These are phyloP conservation scores for Dicyrtoma fusca DNA, from an alignment of 2,888 invertebrate genomes.

Conservation along the genomic window DNA sequence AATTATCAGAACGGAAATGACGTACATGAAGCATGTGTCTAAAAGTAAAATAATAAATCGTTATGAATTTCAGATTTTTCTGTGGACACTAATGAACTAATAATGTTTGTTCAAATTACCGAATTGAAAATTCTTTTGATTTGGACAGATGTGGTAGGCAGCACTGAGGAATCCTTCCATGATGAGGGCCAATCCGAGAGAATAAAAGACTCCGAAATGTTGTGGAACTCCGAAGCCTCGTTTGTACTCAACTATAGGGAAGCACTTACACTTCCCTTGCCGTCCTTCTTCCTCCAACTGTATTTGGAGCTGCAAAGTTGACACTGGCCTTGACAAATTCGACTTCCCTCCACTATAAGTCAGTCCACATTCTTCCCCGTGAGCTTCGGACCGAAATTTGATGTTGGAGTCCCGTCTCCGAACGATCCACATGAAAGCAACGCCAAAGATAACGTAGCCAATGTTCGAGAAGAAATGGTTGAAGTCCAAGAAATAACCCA, in stretches of 20 bases:
- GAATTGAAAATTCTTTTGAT: constrained; percentile 52
- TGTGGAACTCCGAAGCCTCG: constrained; percentile 48
- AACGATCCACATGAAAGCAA: constrained; percentile 49
- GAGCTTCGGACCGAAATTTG: background rate
- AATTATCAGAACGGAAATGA: constrained; percentile 64
- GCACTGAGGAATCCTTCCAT: constrained; percentile 51
- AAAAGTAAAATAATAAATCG: constrained; percentile 42
- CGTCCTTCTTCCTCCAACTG: constrained; percentile 7
- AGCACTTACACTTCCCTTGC: constrained; percentile 37
- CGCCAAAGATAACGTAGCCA: constrained; percentile 52
- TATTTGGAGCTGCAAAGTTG: constrained; percentile 1
- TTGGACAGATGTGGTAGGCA: constrained; percentile 53
- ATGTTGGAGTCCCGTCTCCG: constrained; percentile 44
- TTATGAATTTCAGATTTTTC: constrained; percentile 1
- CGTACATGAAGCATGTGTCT: constrained; percentile 68
- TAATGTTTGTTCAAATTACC: constrained; percentile 48
- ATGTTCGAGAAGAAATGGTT: constrained; percentile 56
- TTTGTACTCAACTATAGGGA: constrained; percentile 42
- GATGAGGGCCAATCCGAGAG: constrained; percentile 49
- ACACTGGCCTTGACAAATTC: constrained; percentile 19
- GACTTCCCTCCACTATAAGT: no score
- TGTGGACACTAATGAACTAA: background rate
- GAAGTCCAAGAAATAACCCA: constrained; percentile 45
- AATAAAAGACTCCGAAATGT: constrained; percentile 52
- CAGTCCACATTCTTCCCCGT: no score